Evolutionary conservation across 2,888 invertebrate species (phyloP), one percentile per base, ranked within the genome.

Genomic region (Caenorhabditis uteleia): DNA sequence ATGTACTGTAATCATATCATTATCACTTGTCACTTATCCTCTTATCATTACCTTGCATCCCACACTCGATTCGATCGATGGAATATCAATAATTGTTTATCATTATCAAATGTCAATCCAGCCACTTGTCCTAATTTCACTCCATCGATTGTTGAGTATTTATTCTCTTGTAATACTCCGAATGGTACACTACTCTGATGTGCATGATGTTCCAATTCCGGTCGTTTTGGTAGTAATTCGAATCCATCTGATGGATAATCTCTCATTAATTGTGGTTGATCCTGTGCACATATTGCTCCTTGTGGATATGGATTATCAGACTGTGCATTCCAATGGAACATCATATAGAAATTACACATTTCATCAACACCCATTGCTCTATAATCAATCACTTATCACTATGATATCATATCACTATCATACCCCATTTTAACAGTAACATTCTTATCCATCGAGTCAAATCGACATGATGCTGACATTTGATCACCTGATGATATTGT

Each of bases 1-100:
- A 81, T 10, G 82, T 78, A 27, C 74, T 77, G 38, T 47, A 79
- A 54, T 10, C 20, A 14, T 10, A 29, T 10, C 8, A 29, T 29
- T 29, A 29, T 29, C 31, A 29, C 7, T 10, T 10, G n/a, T n/a
- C 18, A 20, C 7, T 20, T 23, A 7, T 21, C 12, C 12, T 27
- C 12, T n/a, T 36, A 31, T 8, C 10, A 34, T 53, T 44, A 80
- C 80, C 51, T 61, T 25, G 36, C 64, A 83, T 90, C 89, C 92
- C 92, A 93, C 66, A 89, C 87, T 77, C 90, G 86, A 77, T 89
- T 88, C 34, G 89, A 91, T 70, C 94, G 87, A 84, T 94, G 93
- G 84, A 93, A 92, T 66, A 93, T 88, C 47, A 91, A 89, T 2
- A 92, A 89, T 78, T 91, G 89, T 20, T 90, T 90, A 47, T 88